A percentile compares a stretch with the other conserved stretches of the same genome.
phyloP scores from a whole-genome alignment of 2,888 invertebrate species.

The Malachius bipustulatus region DNA sequence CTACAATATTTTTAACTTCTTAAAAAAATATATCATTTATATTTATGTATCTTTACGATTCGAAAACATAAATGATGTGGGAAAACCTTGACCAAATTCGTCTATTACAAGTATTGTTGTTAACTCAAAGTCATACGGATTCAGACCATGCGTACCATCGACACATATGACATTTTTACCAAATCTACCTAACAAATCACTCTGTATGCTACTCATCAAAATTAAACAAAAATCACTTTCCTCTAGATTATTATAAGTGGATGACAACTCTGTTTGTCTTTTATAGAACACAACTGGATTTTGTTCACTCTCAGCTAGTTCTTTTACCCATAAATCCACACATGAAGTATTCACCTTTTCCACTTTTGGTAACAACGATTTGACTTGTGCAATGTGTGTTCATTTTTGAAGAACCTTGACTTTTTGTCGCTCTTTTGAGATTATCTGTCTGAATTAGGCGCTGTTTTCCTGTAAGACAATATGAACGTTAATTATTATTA shows the following conservation, averaged over 20 bases:
- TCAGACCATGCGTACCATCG: not conserved
- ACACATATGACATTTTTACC: not conserved
- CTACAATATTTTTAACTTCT: not conserved
- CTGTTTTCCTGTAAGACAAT: no score
- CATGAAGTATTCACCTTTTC: no score
- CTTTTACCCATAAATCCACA: no score
- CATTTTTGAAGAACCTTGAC: no score
- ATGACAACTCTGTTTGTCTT: not conserved
- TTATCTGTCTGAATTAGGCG: no score
- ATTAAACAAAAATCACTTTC: conserved; percentile 1
- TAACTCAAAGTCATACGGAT: not conserved
- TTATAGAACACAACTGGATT: not conserved
- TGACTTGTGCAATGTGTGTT: no score
- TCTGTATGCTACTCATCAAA: not conserved
- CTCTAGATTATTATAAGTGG: not conserved
- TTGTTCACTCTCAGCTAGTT: not conserved
- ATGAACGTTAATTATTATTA: no score
- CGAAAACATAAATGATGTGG: not conserved
- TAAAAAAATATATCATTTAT: not conserved
- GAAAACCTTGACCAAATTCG: conserved; percentile 2
- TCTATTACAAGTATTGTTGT: not conserved
- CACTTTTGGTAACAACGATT: no score
- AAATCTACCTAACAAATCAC: not conserved
- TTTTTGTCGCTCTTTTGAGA: no score
- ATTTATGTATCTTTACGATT: not conserved